Evolutionary conservation across 2,113 vertebrate species (phyloP).

Genomic region (Nesospiza acunhae): DNA sequence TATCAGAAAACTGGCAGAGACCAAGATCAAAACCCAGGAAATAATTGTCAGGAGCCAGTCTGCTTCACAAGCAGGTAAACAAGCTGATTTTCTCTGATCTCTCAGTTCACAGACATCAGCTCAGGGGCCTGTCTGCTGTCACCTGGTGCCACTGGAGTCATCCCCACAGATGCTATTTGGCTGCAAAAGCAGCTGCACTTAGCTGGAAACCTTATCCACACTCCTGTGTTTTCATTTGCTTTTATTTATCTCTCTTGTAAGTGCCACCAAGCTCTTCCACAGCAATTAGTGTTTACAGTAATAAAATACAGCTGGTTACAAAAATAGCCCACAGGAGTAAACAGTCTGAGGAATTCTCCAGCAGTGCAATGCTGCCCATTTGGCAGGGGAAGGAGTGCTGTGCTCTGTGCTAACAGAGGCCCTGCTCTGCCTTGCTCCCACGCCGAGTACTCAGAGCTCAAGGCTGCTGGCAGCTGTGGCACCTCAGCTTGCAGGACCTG

Average conservation of each 20-base stretch:
- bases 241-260: background rate
- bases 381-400: background rate
- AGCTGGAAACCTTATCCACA: background rate
- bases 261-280: background rate
- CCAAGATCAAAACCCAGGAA: constrained; percentile 33
- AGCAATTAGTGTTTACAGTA: background rate
- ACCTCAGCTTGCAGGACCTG: background rate
- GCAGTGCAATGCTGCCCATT: background rate
- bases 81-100: background rate
- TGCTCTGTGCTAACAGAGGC: background rate
- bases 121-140: background rate
- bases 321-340: background rate
- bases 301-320: background rate
- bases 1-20: background rate
- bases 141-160: background rate
- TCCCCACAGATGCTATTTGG: background rate
- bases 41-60: constrained; percentile 3
- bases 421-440: background rate
- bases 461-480: background rate
- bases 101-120: background rate
- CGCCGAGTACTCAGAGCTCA: rapidly evolving
- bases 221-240: background rate
- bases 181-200: background rate
- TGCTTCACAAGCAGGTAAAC: constrained; percentile 38
- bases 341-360: background rate